Percentiles rank a stretch among this genome's conserved stretches.
These are phyloP conservation scores for Prolemur simus DNA, from an alignment of 2,113 vertebrate genomes.

Conservation along the genomic window DNA sequence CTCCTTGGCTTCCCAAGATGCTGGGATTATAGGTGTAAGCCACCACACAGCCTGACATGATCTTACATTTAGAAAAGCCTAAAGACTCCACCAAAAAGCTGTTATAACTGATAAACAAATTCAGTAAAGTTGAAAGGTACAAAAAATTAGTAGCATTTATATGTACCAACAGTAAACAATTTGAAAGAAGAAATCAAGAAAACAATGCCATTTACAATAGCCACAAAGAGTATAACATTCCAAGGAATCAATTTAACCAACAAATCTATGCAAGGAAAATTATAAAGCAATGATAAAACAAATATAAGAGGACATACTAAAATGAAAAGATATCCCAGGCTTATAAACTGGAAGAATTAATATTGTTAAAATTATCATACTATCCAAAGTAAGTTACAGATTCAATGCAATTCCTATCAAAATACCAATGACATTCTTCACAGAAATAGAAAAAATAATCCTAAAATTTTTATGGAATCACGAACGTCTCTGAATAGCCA, in stretches of 20 bases:
- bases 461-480: not conserved
- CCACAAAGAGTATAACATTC: not conserved
- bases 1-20: too few species aligned
- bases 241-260: not conserved
- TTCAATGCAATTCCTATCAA: not conserved
- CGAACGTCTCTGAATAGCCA: not conserved
- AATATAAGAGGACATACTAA: not conserved
- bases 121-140: not conserved
- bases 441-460: not conserved
- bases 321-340: not conserved
- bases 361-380: not conserved
- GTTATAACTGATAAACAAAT: not conserved
- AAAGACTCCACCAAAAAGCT: not conserved
- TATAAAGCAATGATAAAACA: not conserved
- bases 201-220: not conserved
- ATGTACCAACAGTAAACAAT: not conserved
- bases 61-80: not conserved
- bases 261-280: not conserved
- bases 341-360: not conserved
- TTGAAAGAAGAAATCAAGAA: not conserved
- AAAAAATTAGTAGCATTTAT: not conserved
- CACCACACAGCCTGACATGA: not conserved
- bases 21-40: too few species aligned
- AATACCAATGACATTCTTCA: not conserved
- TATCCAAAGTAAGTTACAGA: not conserved